Evolutionary conservation across 2,113 vertebrate genomes (phyloP).

Genomic region (Taurulus bubalis): DNA sequence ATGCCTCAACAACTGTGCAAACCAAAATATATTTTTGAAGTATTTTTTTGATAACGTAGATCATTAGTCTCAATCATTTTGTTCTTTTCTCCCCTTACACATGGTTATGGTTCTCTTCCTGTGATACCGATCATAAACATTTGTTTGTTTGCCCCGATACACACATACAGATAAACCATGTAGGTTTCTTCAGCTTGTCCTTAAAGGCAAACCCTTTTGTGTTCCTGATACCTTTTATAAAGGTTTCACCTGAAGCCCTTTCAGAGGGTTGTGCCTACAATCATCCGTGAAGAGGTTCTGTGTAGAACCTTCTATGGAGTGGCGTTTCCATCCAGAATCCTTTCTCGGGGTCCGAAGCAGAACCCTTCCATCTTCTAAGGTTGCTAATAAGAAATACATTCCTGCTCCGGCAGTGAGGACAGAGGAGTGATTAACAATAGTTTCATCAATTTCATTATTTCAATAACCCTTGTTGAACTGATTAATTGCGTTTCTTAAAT

Average conservation of each 20-base stretch:
- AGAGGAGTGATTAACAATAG: constrained; percentile 65
- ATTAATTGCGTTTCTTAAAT: constrained; percentile 69
- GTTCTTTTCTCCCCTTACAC: not conserved
- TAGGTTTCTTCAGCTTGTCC: too few relatives aligned
- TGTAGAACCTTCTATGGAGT: too few relatives aligned
- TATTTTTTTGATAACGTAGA: not conserved
- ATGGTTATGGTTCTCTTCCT: not conserved
- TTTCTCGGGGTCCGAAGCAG: too few relatives aligned
- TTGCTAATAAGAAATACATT: not conserved
- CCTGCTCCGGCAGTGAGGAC: constrained; percentile 14
- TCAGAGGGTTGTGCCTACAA: too few relatives aligned
- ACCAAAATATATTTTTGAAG: not conserved
- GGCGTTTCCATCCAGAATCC: too few relatives aligned
- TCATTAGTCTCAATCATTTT: not conserved
- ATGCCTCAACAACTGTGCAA: not conserved
- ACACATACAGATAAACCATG: too few relatives aligned
- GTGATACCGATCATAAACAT: not conserved
- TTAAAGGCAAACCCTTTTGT: too few relatives aligned
- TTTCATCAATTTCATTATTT: constrained; percentile 68
- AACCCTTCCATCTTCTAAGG: too few relatives aligned
- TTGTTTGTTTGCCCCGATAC: too few relatives aligned
- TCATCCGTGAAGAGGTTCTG: too few relatives aligned
- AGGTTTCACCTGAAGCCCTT: too few relatives aligned
- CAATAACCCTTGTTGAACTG: constrained; percentile 66
- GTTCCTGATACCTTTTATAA: too few relatives aligned